These are phyloP conservation scores for Triplophysa tibetana DNA, from an alignment of 2,113 vertebrate species.

Conservation along the genomic window DNA sequence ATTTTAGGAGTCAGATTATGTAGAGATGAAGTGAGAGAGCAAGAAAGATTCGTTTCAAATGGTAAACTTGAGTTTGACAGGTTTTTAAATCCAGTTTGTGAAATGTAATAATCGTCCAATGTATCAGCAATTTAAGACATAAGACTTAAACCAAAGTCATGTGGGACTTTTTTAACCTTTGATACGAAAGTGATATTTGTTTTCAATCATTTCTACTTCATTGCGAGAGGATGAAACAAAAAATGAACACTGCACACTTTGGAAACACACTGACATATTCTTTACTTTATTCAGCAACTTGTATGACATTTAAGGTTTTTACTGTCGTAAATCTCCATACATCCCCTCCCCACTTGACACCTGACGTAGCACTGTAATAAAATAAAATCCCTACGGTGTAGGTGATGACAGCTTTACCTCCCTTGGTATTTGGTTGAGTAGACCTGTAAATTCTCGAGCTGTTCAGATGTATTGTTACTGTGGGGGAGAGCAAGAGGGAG, in stretches of 20 bases:
- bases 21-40: background rate
- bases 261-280: constrained; percentile 14
- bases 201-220: background rate
- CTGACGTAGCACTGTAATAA: background rate
- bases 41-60: background rate
- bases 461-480: background rate
- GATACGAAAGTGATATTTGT: background rate
- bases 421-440: background rate
- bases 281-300: background rate
- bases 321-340: background rate
- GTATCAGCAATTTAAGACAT: background rate
- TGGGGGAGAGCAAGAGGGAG: background rate
- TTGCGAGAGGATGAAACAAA: constrained; percentile 14
- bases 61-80: background rate
- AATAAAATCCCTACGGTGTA: constrained; percentile 6
- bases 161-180: background rate
- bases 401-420: background rate
- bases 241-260: background rate
- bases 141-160: constrained; percentile 4
- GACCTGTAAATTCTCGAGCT: constrained; percentile 1
- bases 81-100: background rate
- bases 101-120: background rate
- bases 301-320: background rate
- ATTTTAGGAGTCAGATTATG: background rate
- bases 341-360: background rate